Base-by-base conservation (phyloP, 2,113 vertebrate genomes). In the Todiramphus saurophagus region DNA sequence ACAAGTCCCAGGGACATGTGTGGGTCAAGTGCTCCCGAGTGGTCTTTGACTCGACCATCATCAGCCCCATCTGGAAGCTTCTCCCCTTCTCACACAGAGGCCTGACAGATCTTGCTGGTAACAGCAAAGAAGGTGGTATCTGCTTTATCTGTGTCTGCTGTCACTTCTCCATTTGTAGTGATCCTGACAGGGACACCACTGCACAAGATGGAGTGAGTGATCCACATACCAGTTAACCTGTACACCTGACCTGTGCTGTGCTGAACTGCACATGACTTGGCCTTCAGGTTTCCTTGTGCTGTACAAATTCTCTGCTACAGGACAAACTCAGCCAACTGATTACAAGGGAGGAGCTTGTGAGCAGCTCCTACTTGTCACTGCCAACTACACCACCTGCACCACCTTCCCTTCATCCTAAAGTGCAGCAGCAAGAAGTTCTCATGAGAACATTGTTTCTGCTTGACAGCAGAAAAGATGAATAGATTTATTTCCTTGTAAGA, bases 1-100 rank as follows among this genome's bases (percentile, higher is more conserved):
- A 24, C 1, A 8, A 9, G 20, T 74, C 5, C 33, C 50, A 43
- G 46, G 9, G 8, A 7, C 1, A 0, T 10, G 7, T 5, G 8
- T 39, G 8, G 5, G 7, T 30, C 1, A 0, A 68, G 31, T 21
- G 35, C 18, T 84, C 43, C 35, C 13, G 4, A 2, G 8, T 11
- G 5, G 35, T 20, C 18, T 11, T 20, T 46, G 15, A 24, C 5
- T 20, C 3, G 4, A 41, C 3, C 17, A 35, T 14, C 37, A 16
- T 18, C 50, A 50, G 50, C 5, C 10, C 17, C 1, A 18, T 16
- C 25, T 91, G 46, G 7, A 17, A 73, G 23, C 25, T 81, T 15
- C 33, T 77, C 23, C 16, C 69, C 58, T 68, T 14, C 6, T 53
- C 20, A 14, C 3, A 6, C 37, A 37, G 21, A n/a, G 24, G 16